Conservation (phyloP, 1,140 invertebrate species). For the Drosophila suzukii region DNA sequence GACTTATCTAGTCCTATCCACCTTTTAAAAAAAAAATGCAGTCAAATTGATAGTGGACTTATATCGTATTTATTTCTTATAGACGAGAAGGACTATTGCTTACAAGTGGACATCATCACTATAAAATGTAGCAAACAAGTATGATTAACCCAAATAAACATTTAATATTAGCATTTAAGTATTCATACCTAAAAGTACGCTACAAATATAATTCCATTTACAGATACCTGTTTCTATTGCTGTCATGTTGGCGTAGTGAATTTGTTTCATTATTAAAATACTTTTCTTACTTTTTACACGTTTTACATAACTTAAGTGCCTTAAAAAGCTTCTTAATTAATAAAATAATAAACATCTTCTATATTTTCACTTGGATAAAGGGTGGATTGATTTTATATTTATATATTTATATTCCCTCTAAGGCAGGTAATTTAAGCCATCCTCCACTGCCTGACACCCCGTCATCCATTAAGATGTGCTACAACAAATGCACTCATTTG, state of each 20-base stretch:
- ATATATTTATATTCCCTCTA: neutral
- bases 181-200: constrained; percentile 12
- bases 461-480: constrained; percentile 22
- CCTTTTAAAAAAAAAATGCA: neutral
- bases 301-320: too few species aligned
- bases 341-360: too few species aligned
- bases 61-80: too few species aligned
- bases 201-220: neutral
- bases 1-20: too few species aligned
- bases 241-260: neutral
- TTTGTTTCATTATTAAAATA: neutral
- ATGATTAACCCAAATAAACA: too few species aligned
- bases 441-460: constrained; percentile 7
- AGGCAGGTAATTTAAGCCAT: constrained; percentile 20
- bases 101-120: too few species aligned
- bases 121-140: too few species aligned
- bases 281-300: too few species aligned
- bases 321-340: too few species aligned
- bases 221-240: too few species aligned
- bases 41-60: neutral
- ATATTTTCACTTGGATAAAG: neutral
- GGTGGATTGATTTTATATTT: too few species aligned
- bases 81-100: too few species aligned
- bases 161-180: neutral
- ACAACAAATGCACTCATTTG: constrained; percentile 68